phyloP scores from a whole-genome alignment of 2,888 invertebrate species.

The Hartigia nigra region DNA sequence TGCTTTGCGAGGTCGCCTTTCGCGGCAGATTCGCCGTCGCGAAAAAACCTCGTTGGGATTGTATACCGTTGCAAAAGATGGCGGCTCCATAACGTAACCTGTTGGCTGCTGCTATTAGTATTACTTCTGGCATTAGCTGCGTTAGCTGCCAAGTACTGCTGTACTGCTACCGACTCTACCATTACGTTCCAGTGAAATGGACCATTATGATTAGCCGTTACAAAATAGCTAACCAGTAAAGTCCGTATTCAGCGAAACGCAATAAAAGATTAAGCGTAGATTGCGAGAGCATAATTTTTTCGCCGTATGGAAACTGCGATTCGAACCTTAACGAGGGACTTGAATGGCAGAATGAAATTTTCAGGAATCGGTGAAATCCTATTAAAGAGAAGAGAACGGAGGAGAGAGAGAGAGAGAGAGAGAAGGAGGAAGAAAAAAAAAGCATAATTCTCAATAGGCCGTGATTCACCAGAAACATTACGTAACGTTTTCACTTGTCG shows the following conservation, averaged over 20 bases:
- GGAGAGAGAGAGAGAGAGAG: too few species aligned
- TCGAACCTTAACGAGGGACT: neutral
- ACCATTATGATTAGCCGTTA: neutral
- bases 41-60: neutral
- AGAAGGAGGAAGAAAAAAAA: neutral
- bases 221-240: neutral
- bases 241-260: neutral
- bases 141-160: too few species aligned
- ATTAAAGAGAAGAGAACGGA: too few species aligned
- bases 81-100: neutral
- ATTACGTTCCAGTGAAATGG: neutral
- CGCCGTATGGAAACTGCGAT: neutral
- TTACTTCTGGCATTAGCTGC: too few species aligned
- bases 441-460: neutral
- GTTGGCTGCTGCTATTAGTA: neutral
- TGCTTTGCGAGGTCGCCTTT: neutral
- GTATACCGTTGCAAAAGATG: neutral
- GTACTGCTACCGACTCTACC: neutral
- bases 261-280: neutral
- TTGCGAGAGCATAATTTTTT: neutral
- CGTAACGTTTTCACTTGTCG: neutral
- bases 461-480: neutral
- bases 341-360: neutral
- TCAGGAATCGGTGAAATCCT: neutral
- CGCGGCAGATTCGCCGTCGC: neutral